Conservation (phyloP, 2,888 invertebrate genomes). For the Amorpha juglandis region DNA sequence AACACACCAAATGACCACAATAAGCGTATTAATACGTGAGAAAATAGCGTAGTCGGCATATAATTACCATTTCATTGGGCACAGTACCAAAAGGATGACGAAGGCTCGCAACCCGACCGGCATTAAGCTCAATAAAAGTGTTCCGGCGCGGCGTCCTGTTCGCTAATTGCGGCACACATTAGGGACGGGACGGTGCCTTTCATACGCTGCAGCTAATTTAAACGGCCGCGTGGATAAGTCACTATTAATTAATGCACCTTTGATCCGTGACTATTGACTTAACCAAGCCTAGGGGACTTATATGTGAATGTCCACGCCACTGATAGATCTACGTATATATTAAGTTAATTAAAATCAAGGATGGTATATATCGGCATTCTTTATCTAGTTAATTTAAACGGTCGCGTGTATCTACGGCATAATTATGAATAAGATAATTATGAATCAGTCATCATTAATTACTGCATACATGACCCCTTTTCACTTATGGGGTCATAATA, state of each 20-base stretch:
- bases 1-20: too few relatives aligned
- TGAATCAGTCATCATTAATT: too few relatives aligned
- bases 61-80: slow-evolving; percentile 53
- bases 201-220: slow-evolving; percentile 57
- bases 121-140: slow-evolving; percentile 68
- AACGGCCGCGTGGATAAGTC: slow-evolving; percentile 41
- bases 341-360: background rate
- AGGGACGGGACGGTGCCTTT: slow-evolving; percentile 55
- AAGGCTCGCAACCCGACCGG: slow-evolving; percentile 43
- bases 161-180: slow-evolving; percentile 70
- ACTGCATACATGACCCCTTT: background rate
- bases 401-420: background rate
- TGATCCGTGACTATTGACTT: background rate
- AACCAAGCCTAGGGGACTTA: background rate
- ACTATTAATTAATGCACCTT: slow-evolving; percentile 24
- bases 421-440: background rate
- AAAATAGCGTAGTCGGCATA: background rate
- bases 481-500: too few relatives aligned
- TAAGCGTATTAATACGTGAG: slow-evolving; percentile 5
- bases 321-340: background rate
- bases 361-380: background rate
- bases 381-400: too few relatives aligned
- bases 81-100: slow-evolving; percentile 40
- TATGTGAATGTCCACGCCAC: too few relatives aligned
- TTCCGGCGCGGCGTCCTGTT: slow-evolving; percentile 60